Percentiles rank a stretch among this genome's conserved stretches.
These are phyloP conservation scores for Drosophila teissieri DNA, from an alignment of 1,140 invertebrate species.

Conservation along the genomic window DNA sequence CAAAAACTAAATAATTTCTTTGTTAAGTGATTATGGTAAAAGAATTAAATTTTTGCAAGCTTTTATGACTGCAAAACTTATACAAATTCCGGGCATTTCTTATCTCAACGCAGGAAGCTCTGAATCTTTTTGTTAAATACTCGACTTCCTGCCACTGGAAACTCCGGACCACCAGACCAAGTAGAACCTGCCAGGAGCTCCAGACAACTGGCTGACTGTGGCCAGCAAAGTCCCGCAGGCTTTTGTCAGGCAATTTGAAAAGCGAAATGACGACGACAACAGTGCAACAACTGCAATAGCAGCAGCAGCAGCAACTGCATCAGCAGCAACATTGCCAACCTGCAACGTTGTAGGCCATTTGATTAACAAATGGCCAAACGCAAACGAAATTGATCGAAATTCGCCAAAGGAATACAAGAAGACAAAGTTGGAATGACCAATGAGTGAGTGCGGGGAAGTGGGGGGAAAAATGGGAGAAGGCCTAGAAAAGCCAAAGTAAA, in stretches of 20 bases:
- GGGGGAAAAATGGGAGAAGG: slow-evolving; percentile 8
- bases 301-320: slow-evolving; percentile 18
- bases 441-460: neutral
- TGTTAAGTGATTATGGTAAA: too few species aligned
- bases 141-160: slow-evolving; percentile 53
- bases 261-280: slow-evolving; percentile 77
- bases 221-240: slow-evolving; percentile 65
- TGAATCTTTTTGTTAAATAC: slow-evolving; percentile 39
- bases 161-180: slow-evolving; percentile 42
- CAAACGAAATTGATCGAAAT: slow-evolving; percentile 83
- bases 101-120: slow-evolving; percentile 17
- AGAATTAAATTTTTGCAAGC: too few species aligned
- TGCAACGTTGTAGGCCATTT: slow-evolving; percentile 77
- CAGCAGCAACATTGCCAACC: slow-evolving; percentile 35
- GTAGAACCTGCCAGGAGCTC: slow-evolving; percentile 39
- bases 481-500: slow-evolving; percentile 71
- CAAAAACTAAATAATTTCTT: too few species aligned
- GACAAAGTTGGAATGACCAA: slow-evolving; percentile 18
- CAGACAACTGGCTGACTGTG: slow-evolving; percentile 32
- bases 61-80: neutral
- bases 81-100: neutral
- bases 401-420: slow-evolving; percentile 64
- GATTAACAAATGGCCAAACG: slow-evolving; percentile 81
- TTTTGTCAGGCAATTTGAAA: slow-evolving; percentile 73
- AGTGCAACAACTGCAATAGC: slow-evolving; percentile 23